Evolutionary conservation across 2,797 vertebrate species (phyloP).

Genomic region (Notamacropus eugenii): DNA sequence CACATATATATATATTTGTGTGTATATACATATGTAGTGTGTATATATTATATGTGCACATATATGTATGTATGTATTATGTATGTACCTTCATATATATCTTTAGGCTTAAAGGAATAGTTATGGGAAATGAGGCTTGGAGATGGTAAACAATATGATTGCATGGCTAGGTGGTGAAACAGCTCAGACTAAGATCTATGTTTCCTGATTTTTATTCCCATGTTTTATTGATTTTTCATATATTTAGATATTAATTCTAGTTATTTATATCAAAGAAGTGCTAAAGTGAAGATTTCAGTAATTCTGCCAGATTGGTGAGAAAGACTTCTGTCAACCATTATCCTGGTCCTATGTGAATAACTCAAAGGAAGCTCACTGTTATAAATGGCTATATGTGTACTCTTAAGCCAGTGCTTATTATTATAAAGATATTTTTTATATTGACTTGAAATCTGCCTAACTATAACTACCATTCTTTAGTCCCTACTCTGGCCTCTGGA

Average conservation of each 20-base stretch:
- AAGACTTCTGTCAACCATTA: background rate
- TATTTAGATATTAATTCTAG: background rate
- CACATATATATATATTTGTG: rapidly evolving
- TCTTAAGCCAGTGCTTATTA: background rate
- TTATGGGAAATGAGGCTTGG: background rate
- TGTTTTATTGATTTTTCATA: background rate
- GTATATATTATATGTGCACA: too few species aligned
- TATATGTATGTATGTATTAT: background rate
- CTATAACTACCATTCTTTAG: background rate
- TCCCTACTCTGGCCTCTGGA: background rate
- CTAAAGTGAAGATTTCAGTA: background rate
- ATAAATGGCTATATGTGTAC: background rate
- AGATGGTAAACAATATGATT: background rate
- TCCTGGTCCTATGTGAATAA: background rate
- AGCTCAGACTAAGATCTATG: background rate
- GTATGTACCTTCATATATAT: background rate
- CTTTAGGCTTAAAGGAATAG: background rate
- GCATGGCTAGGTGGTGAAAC: background rate
- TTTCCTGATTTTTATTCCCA: background rate
- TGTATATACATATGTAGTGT: background rate
- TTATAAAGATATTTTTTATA: conserved; percentile 15
- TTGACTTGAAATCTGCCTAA: background rate
- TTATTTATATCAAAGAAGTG: background rate
- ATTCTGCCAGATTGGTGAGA: background rate
- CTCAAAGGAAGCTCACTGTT: background rate